Evolutionary conservation across 2,888 invertebrate species (phyloP), one percentile per base, ranked within the genome.

Genomic region (Actias luna): DNA sequence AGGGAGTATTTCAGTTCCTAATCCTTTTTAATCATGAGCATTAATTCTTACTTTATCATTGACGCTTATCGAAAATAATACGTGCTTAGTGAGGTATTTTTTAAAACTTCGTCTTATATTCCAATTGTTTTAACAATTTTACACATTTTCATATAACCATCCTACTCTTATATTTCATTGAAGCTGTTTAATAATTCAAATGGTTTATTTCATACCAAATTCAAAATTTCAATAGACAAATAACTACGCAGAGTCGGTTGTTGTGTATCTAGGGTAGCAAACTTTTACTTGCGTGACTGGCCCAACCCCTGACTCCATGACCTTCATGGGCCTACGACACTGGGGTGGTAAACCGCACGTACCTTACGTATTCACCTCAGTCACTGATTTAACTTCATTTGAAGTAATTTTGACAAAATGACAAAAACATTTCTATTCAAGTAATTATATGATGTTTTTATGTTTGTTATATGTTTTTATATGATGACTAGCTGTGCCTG

Each of bases 1-100:
- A 70, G 80, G 78, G 84, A 82, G 82, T 83, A 82, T 88, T 85
- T 89, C 87, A 88, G 87, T 89, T 87, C 80, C 81, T 79, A 83
- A 79, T 79, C 81, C 80, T 86, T 85, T 85, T 87, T 87, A 88
- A 86, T 86, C 86, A 84, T 76, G 72, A 72, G 78, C 83, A 82
- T 85, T 84, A 79, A 84, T 85, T 84, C 76, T 63, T 39, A 36
- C 55, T 35, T 60, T 59, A 63, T 59, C 61, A 29, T 55, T 55
- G 29, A 29, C 29, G 29, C 29, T 16, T 55, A 55, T 55, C 55
- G 29, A 55, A 55, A 55, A 55, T 27, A 55, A 29, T 29, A 55
- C 55, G 55, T 8, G 55, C 16, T 55, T 14, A 35, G 22, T 58
- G 10, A 58, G 22, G 35, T 36, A 58, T 58, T 58, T 58, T 58